Evolutionary conservation across 2,888 invertebrate species (phyloP).

Genomic region (Bugula neritina): DNA sequence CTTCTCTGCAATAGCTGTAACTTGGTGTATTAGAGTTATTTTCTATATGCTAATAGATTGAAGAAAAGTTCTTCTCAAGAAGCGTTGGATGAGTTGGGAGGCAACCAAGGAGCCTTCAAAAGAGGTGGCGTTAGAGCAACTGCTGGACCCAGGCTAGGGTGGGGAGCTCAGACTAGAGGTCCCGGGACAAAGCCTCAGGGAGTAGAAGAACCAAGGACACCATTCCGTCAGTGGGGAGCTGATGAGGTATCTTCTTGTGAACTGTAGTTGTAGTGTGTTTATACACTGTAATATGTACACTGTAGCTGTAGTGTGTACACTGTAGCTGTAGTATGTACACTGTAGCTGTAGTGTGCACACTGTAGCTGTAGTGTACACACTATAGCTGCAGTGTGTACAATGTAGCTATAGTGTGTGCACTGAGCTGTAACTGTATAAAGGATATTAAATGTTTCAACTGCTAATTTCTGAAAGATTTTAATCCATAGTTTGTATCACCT

Average conservation of each 20-base stretch:
- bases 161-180: constrained; percentile 36
- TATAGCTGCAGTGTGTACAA: too few species aligned
- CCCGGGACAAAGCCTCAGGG: background rate
- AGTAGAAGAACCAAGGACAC: constrained; percentile 8
- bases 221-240: constrained; percentile 8
- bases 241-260: constrained; percentile 6
- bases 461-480: background rate
- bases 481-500: too few species aligned
- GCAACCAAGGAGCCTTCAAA: constrained; percentile 54
- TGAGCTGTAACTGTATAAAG: too few species aligned
- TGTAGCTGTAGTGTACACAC: too few species aligned
- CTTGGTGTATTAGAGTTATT: too few species aligned
- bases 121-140: constrained; percentile 67
- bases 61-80: constrained; percentile 27
- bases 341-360: too few species aligned
- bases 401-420: too few species aligned
- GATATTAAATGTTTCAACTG: background rate
- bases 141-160: constrained; percentile 65
- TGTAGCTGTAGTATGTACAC: too few species aligned
- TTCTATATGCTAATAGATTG: background rate
- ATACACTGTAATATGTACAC: too few species aligned
- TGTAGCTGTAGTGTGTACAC: too few species aligned
- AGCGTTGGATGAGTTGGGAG: constrained; percentile 16
- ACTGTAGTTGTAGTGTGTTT: too few species aligned
- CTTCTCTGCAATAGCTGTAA: too few species aligned